Evolutionary conservation across 2,888 invertebrate species (phyloP).

Genomic region (Temnothorax unifasciatus): DNA sequence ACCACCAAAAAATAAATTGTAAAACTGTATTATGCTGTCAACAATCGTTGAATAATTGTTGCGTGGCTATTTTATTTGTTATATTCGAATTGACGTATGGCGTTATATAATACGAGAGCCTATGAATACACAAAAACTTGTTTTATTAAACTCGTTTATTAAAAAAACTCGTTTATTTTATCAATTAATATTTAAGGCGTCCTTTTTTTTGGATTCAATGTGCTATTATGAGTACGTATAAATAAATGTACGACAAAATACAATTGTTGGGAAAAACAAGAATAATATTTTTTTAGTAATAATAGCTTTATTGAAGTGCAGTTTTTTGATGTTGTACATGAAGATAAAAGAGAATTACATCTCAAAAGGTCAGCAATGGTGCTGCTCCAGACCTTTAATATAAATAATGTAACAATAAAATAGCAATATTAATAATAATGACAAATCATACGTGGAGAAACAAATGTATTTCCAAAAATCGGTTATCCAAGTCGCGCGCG

Average conservation of each 20-base stretch:
- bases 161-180: background rate
- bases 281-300: background rate
- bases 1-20: background rate
- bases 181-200: background rate
- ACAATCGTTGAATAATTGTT: background rate
- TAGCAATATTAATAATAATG: too few species aligned
- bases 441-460: too few species aligned
- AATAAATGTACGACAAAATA: background rate
- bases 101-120: background rate
- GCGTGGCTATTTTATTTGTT: background rate
- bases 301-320: background rate
- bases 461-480: slow-evolving; percentile 16
- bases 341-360: too few species aligned
- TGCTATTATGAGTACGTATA: background rate
- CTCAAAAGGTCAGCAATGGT: background rate
- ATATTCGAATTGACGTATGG: background rate
- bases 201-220: background rate
- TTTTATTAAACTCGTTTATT: slow-evolving; percentile 15
- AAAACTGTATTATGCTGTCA: background rate
- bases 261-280: background rate
- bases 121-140: background rate
- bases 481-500: background rate
- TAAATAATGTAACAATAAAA: too few species aligned
- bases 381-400: background rate
- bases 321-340: too few species aligned